phyloP scores from a whole-genome alignment of 1,140 invertebrate genomes.

The Drosophila elegans region DNA sequence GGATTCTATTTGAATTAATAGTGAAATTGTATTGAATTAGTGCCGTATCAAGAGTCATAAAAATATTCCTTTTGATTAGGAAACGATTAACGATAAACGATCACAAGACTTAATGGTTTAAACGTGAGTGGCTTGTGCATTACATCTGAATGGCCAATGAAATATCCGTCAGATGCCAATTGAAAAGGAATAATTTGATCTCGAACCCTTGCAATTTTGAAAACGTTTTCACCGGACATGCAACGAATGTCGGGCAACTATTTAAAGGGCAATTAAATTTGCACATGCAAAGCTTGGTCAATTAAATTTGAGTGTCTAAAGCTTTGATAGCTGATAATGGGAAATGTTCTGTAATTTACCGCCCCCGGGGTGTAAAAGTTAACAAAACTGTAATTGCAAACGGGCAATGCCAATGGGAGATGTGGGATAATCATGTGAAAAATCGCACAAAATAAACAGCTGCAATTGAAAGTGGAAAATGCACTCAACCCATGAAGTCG shows the following conservation, averaged over 20 bases:
- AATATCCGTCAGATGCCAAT: constrained; percentile 20
- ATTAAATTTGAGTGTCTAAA: constrained; percentile 40
- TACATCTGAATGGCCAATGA: constrained; percentile 1
- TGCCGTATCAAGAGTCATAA: background rate
- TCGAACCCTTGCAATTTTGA: background rate
- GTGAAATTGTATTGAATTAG: constrained; percentile 1
- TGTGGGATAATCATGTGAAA: constrained; percentile 68
- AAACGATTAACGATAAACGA: constrained; percentile 44
- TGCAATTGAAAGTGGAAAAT: constrained; percentile 31
- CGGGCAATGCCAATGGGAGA: constrained; percentile 8
- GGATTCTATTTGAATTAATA: constrained; percentile 5
- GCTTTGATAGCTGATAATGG: constrained; percentile 34
- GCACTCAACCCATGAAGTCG: constrained; percentile 16
- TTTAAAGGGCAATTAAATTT: constrained; percentile 46
- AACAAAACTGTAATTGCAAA: constrained; percentile 66
- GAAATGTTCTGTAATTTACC: constrained; percentile 14
- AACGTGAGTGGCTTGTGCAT: constrained; percentile 6
- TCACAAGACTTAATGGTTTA: constrained; percentile 21
- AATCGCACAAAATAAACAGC: constrained; percentile 64
- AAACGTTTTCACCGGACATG: constrained; percentile 14
- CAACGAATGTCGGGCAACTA: constrained; percentile 50
- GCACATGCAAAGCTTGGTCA: constrained; percentile 45
- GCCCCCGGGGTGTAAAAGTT: constrained; percentile 32
- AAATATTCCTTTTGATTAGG: constrained; percentile 31
- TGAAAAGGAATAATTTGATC: constrained; percentile 8